Evolutionary conservation across 2,888 invertebrate species (phyloP).

Genomic region (Ectemnius continuus): DNA sequence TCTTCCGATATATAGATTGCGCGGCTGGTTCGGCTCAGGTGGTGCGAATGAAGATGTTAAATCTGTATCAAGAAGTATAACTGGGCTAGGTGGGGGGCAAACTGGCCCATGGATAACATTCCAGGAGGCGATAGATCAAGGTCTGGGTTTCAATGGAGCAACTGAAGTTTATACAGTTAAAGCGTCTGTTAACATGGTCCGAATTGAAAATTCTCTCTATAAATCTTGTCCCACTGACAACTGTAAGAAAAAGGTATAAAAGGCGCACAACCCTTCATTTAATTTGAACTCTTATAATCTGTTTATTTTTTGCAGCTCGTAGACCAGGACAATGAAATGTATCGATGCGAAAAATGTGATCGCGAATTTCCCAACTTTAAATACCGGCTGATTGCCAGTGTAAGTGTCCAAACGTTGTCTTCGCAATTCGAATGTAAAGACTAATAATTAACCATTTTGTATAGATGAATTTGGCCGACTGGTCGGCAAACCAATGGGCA

Average conservation of each 20-base stretch:
- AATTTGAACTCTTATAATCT: slow-evolving; percentile 9
- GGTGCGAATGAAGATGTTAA: slow-evolving; percentile 83
- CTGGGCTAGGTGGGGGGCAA: slow-evolving; percentile 77
- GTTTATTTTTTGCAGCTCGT: slow-evolving; percentile 79
- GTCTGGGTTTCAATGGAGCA: slow-evolving; percentile 86
- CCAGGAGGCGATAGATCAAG: slow-evolving; percentile 85
- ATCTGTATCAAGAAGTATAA: slow-evolving; percentile 79
- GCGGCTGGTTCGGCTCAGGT: slow-evolving; percentile 94
- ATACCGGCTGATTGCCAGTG: slow-evolving; percentile 86
- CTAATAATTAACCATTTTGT: slow-evolving; percentile 13
- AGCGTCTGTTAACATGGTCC: slow-evolving; percentile 88
- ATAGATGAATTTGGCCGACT: slow-evolving; percentile 92
- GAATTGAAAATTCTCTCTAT: slow-evolving; percentile 91
- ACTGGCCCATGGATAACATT: slow-evolving; percentile 87
- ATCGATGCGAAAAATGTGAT: slow-evolving; percentile 97
- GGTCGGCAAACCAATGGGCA: slow-evolving; percentile 92
- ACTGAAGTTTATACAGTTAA: slow-evolving; percentile 90
- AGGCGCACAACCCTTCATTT: background rate
- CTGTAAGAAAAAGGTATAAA: slow-evolving; percentile 94
- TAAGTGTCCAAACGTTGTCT: slow-evolving; percentile 77
- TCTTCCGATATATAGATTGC: slow-evolving; percentile 78
- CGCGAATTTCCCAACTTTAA: slow-evolving; percentile 91
- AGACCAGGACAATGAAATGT: slow-evolving; percentile 92
- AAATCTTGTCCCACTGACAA: slow-evolving; percentile 92
- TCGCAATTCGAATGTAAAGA: background rate